Percentiles rank a stretch among this genome's conserved stretches.
Conservation (phyloP, 2,113 vertebrate genomes). For the Pogona vitticeps region DNA sequence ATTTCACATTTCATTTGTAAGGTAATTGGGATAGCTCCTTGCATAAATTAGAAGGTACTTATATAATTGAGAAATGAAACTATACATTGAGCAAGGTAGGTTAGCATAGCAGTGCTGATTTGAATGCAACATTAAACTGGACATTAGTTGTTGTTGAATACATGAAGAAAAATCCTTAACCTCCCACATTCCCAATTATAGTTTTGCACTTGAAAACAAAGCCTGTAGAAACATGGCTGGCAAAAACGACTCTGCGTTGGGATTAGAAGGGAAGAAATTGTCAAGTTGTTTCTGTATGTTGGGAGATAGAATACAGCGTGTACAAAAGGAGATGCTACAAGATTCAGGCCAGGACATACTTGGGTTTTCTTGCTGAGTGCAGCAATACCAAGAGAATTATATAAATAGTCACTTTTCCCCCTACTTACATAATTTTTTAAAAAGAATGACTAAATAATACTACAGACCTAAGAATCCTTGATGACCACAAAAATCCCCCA, state of each 20-base stretch:
- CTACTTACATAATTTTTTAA: not conserved
- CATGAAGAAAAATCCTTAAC: too few relatives aligned
- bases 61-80: not conserved
- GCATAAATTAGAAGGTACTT: not conserved
- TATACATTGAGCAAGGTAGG: not conserved
- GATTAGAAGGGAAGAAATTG: not conserved
- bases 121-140: not conserved
- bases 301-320: not conserved
- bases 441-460: not conserved
- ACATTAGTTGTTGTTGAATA: not conserved
- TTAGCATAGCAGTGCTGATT: not conserved
- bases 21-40: too few relatives aligned
- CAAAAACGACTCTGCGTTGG: not conserved
- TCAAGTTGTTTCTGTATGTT: not conserved
- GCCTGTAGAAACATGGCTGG: not conserved
- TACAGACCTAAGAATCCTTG: not conserved
- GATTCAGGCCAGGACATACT: not conserved
- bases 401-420: constrained; percentile 4
- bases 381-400: not conserved
- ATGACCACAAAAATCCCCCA: not conserved
- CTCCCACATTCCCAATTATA: not conserved
- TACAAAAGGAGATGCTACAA: not conserved
- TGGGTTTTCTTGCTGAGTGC: not conserved
- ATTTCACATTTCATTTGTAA: not conserved
- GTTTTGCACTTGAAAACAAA: not conserved